Base-by-base conservation (phyloP, 64 coral and sea anemone species). In the Pocillopora damicornis region DNA sequence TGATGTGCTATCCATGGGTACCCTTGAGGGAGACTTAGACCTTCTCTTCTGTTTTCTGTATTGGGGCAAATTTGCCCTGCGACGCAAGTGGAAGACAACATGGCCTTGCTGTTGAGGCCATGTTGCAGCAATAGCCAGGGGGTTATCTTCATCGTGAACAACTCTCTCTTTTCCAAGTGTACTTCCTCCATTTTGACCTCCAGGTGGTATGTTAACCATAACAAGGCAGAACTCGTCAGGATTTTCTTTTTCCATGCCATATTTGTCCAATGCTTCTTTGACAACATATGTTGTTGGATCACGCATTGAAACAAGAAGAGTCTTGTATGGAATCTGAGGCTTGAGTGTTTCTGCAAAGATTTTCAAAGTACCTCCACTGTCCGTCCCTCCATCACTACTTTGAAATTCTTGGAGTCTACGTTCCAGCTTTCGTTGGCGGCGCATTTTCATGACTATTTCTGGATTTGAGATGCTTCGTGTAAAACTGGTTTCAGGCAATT, bases 261-360 rank as follows among this genome's bases (percentile, higher is more conserved):
- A 99, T 68, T 99, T 99, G 16, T 95, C 93, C 68, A 99, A 80
- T n/a, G 97, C 93, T 57, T 95, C 93, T 75, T 95, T 99, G 45
- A 99, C 82, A 26, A 99, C 88, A 89, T 85, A 62, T 23, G 90
- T 86, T 17, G 97, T 95, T 11, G 90, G 87, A 86, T 95, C 97
- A 86, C 91, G 87, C 71, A 92, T 94, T 60, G 90, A 91, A 37
- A 95, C 90, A 88, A 99, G 76, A 59, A 99, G 85, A 67, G 97
- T 99, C 60, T 99, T 99, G 45, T 99, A 99, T 13, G 97, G 97
- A 37, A 93, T 99, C 61, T 99, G 93, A 16, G 97, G 97, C 79
- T 99, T 95, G 16, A 99, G 63, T 61, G 93, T 99, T 74, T 92
- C 93, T 1, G 97, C 97, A 93, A 99, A 99, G 59, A 99, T 99